These are phyloP conservation scores for Oxystoma pomonae DNA, from an alignment of 2,888 invertebrate genomes.

Conservation along the genomic window DNA sequence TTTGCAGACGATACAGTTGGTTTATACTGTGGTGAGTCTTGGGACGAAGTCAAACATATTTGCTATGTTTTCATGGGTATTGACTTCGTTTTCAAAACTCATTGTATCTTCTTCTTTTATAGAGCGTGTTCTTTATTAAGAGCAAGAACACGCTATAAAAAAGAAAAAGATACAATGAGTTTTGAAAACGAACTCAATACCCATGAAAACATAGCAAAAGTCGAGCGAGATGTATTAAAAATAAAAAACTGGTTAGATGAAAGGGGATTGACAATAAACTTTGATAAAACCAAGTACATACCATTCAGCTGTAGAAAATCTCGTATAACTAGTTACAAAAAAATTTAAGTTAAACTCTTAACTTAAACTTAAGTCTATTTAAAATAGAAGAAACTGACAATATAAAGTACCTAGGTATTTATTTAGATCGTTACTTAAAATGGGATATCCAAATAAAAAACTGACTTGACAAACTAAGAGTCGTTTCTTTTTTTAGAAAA, in stretches of 20 bases:
- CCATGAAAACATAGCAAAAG: not conserved
- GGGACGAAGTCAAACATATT: too few relatives aligned
- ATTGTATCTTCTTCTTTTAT: too few relatives aligned
- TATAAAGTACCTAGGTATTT: not conserved
- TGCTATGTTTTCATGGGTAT: too few relatives aligned
- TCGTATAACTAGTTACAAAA: not conserved
- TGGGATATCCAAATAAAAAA: slow-evolving; percentile 1
- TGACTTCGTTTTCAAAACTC: too few relatives aligned
- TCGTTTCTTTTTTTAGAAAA: not conserved
- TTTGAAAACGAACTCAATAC: too few relatives aligned
- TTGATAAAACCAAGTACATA: not conserved
- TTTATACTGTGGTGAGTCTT: not conserved
- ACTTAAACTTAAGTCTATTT: not conserved
- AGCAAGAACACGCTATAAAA: too few relatives aligned
- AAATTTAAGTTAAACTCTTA: not conserved
- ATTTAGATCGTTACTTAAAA: not conserved
- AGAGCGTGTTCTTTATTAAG: too few relatives aligned
- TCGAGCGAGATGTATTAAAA: not conserved
- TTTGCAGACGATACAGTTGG: not conserved
- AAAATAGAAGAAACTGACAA: not conserved
- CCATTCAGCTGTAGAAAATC: not conserved
- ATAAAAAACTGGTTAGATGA: not conserved
- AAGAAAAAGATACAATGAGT: too few relatives aligned
- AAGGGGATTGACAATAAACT: not conserved
- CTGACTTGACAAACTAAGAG: not conserved